Evolutionary conservation across 2,888 invertebrate species (phyloP).

Genomic region (Orchesellides sinensis): DNA sequence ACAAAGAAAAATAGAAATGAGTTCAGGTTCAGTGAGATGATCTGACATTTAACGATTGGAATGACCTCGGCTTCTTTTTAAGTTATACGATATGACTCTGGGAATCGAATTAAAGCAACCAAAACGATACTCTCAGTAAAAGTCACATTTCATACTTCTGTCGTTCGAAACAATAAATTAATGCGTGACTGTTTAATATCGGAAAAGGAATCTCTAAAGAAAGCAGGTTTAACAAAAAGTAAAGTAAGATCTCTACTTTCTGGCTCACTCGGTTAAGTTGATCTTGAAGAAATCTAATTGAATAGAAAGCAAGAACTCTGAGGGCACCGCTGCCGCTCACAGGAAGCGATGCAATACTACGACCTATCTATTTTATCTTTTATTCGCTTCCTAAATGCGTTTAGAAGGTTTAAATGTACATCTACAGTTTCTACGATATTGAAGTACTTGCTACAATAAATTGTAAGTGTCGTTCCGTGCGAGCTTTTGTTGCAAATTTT

Average conservation of each 20-base stretch:
- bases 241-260: conserved; percentile 41
- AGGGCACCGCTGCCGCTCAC: conserved; percentile 38
- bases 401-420: conserved; percentile 38
- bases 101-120: no score
- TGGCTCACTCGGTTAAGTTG: conserved; percentile 42
- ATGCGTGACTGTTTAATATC: conserved; percentile 3
- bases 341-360: conserved; percentile 44
- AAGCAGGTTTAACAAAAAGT: conserved; percentile 42
- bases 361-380: no score
- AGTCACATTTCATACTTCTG: no score
- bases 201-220: conserved; percentile 36
- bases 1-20: no score
- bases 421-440: conserved; percentile 24
- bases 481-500: conserved; percentile 1
- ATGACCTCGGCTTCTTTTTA: no score
- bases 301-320: conserved; percentile 52
- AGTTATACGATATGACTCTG: no score
- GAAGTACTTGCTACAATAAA: conserved; percentile 33
- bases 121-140: no score
- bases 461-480: conserved; percentile 30
- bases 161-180: neutral
- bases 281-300: conserved; percentile 58
- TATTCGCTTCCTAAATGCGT: no score
- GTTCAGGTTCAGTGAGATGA: no score
- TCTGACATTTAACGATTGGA: no score